A percentile compares a stretch with the other conserved stretches of the same genome.
Evolutionary conservation across 2,113 vertebrate species (phyloP).

Genomic region (Strigops habroptila): DNA sequence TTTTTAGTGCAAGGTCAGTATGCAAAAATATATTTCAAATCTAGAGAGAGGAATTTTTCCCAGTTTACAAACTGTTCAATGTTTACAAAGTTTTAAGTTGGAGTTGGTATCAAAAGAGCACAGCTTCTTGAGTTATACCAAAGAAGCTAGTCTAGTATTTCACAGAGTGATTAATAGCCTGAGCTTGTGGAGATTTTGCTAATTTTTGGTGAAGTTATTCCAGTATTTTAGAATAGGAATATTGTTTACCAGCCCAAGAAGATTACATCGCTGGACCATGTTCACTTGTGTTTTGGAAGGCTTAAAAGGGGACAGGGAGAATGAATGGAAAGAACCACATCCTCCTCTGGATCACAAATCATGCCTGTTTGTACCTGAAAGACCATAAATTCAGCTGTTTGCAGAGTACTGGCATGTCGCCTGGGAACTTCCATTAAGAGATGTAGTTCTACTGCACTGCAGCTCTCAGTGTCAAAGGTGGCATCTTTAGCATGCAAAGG

Average conservation of each 20-base stretch:
- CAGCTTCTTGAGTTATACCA: not conserved
- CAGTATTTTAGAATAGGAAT: not conserved
- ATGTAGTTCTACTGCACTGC: not conserved
- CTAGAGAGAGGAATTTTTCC: not conserved
- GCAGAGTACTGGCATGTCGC: constrained; percentile 1
- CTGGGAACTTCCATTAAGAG: constrained; percentile 23
- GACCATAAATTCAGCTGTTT: constrained; percentile 45
- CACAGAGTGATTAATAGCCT: not conserved
- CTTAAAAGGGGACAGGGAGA: not conserved
- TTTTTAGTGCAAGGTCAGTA: not conserved
- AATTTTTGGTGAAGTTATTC: not conserved
- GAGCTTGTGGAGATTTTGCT: not conserved
- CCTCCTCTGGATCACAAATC: constrained; percentile 11
- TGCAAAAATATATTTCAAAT: not conserved
- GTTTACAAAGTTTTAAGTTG: not conserved
- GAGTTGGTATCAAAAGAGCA: not conserved
- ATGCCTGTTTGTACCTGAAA: constrained; percentile 56
- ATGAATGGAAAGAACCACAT: constrained; percentile 5
- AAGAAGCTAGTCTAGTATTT: not conserved
- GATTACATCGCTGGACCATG: not conserved
- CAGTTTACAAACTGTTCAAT: not conserved
- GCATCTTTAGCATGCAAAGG: not conserved
- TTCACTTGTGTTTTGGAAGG: not conserved
- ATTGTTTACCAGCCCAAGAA: not conserved
- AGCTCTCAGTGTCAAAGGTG: not conserved